Evolutionary conservation across 2,888 invertebrate species (phyloP), one percentile per base, ranked within the genome.

Genomic region (Caenorhabditis drosophilae): DNA sequence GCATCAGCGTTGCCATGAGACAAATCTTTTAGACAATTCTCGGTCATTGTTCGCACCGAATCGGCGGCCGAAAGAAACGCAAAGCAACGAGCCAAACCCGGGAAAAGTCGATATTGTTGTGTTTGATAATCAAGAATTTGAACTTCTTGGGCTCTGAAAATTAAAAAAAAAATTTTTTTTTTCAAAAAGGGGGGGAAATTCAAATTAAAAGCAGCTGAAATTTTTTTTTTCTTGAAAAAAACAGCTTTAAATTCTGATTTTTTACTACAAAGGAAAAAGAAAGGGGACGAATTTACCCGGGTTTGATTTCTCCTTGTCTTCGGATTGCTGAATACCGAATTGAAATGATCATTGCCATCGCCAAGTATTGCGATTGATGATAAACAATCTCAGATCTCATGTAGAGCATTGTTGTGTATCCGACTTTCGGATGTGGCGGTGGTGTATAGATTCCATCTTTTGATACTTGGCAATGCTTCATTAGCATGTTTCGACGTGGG

Each of bases 81-180:
- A 84, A 92, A 90, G 40, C 89, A 89, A 1, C 90, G 87, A 0
- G 93, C 77, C 1, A 79, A 36, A 90, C 89, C 88, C 0, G 94
- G 91, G 77, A 96, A 90, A 25, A 97, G 84, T 85, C 94, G 93
- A 83, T 92, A 89, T 84, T 95, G 95, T 83, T 96, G 96, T 0
- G 94, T 93, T 66, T 92, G 89, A 84, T 92, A 96, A 83, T 96
- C 93, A 64, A 97, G 85, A 76, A 97, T 91, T 85, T 93, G 92
- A 0, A 91, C 90, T 84, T 95, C 94, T 49, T 94, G 88, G 75
- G n/a, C 25, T 23, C 23, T 92, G n/a, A n/a, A n/a, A n/a, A n/a
- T n/a, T n/a, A n/a, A n/a, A n/a, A n/a, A n/a, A n/a, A n/a, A n/a
- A n/a, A n/a, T n/a, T n/a, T n/a, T n/a, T n/a, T n/a, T n/a, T n/a